These are phyloP conservation scores for Lithobates pipiens DNA, from an alignment of 2,797 vertebrate species.

Conservation along the genomic window DNA sequence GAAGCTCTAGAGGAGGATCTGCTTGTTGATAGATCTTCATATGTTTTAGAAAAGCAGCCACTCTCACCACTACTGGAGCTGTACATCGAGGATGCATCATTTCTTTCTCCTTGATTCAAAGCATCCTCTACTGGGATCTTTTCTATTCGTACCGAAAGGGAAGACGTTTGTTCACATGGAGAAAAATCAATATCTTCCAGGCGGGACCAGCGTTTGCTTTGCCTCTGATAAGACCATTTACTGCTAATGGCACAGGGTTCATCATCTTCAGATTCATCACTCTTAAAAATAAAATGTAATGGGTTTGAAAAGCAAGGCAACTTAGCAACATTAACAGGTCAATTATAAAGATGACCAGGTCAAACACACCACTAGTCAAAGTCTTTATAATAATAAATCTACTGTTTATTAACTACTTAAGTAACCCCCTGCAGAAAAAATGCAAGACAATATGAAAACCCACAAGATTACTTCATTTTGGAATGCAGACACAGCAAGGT, in stretches of 20 bases:
- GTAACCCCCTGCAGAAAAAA: too few species aligned
- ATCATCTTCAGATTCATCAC: conserved; percentile 79
- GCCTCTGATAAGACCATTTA: conserved; percentile 83
- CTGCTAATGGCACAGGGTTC: conserved; percentile 86
- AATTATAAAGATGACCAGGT: too few species aligned
- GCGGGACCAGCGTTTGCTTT: conserved; percentile 78
- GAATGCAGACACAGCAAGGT: too few species aligned
- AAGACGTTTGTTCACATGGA: conserved; percentile 58
- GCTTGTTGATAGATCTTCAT: conserved; percentile 72
- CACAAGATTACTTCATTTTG: too few species aligned
- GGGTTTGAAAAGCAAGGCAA: too few species aligned
- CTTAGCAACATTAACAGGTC: too few species aligned
- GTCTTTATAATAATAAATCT: too few species aligned
- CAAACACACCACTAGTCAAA: too few species aligned
- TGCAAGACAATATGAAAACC: too few species aligned
- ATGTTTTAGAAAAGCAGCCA: conserved; percentile 69
- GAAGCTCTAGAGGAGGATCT: conserved; percentile 78
- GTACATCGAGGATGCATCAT: conserved; percentile 78
- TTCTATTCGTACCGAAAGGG: conserved; percentile 49
- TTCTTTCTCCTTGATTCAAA: conserved; percentile 70
- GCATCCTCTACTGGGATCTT: conserved; percentile 65
- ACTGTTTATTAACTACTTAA: too few species aligned
- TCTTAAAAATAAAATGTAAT: conserved; percentile 69
- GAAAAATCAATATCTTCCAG: conserved; percentile 65
- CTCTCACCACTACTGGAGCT: conserved; percentile 84